Evolutionary conservation across 1,140 invertebrate species (phyloP), one percentile per base, ranked within the genome.

Genomic region (Rhyacophila brunnea): DNA sequence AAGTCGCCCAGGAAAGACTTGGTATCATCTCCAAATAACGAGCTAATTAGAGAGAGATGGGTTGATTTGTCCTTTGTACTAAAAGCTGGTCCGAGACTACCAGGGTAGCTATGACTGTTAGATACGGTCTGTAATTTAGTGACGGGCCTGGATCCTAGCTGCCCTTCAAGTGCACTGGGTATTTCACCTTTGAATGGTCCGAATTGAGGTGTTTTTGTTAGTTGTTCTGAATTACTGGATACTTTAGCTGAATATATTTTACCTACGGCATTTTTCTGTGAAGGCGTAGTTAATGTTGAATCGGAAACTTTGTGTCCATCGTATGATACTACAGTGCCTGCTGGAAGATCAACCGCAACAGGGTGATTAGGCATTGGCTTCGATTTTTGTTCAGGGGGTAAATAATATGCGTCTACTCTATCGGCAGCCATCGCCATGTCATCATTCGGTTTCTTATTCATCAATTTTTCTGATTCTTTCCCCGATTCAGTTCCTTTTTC

Each of bases 251-350:
- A 82, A 54, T 77, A 75, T 32, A 81, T 65, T 53, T 75, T 78
- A 1, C 69, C 68, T 9, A 64, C 66, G 1, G 56, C 68, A 52
- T 77, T 79, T 10, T 78, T 75, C 6, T 83, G 77, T 47, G 82
- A 78, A 0, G 82, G 74, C 42, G 80, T 79, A 0, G 85, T 82
- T 7, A 89, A 67, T 9, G 79, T 82, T 7, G 80, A 76, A 42
- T 85, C 86, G 2, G 86, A 82, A 5, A 90, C 80, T 14, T 80
- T 82, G 68, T 87, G 88, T 0, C 87, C 88, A 64, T 91, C 88
- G 61, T 85, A 90, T 6, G 87, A 85, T 7, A 88, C 82, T 15
- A 87, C 80, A 0, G 83, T 82, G 34, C 74, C 81, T 47, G 66
- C 69, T 45, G 68, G 74, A 15, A 68, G 76, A 60, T 71, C 78